phyloP scores from a whole-genome alignment of 2,888 invertebrate genomes.

The Agrotis ipsilon region DNA sequence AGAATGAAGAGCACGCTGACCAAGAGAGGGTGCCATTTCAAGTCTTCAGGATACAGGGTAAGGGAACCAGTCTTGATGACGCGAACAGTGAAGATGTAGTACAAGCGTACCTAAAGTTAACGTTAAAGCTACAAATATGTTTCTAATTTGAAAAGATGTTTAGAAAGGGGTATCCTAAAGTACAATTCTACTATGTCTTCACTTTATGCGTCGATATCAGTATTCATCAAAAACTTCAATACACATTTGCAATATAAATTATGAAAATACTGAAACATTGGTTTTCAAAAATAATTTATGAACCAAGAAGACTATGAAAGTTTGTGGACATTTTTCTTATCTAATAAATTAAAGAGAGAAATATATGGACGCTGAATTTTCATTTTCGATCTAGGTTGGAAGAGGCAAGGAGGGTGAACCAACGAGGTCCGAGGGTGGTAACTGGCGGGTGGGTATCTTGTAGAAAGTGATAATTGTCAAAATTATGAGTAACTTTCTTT shows the following conservation, averaged over 20 bases:
- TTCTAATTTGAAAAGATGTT: not conserved
- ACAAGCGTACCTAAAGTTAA: conserved; percentile 1
- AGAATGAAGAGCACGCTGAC: conserved; percentile 99
- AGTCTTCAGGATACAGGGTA: conserved; percentile 98
- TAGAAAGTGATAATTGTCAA: conserved; percentile 68
- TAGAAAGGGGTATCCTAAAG: not conserved
- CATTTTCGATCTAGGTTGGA: conserved; percentile 90
- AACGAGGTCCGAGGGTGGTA: conserved; percentile 85
- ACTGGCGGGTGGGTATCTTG: conserved; percentile 90
- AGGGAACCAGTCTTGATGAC: conserved; percentile 75
- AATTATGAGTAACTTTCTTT: conserved; percentile 1
- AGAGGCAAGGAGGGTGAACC: conserved; percentile 85
- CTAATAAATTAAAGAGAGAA: conserved; percentile 80
- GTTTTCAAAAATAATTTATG: conserved; percentile 70
- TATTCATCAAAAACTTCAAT: not conserved
- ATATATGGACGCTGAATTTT: conserved; percentile 88
- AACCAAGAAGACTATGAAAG: conserved; percentile 77
- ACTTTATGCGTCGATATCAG: conserved; percentile 7
- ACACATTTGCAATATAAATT: conserved; percentile 24
- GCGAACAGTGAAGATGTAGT: conserved; percentile 42
- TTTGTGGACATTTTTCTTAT: conserved; percentile 85
- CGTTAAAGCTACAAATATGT: not conserved
- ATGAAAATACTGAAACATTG: conserved; percentile 46
- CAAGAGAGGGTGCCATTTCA: conserved; percentile 99
- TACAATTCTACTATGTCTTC: conserved; percentile 26